Percentiles rank a stretch among this genome's conserved stretches.
These are phyloP conservation scores for Noctua fimbriata DNA, from an alignment of 2,888 invertebrate genomes.

Conservation along the genomic window DNA sequence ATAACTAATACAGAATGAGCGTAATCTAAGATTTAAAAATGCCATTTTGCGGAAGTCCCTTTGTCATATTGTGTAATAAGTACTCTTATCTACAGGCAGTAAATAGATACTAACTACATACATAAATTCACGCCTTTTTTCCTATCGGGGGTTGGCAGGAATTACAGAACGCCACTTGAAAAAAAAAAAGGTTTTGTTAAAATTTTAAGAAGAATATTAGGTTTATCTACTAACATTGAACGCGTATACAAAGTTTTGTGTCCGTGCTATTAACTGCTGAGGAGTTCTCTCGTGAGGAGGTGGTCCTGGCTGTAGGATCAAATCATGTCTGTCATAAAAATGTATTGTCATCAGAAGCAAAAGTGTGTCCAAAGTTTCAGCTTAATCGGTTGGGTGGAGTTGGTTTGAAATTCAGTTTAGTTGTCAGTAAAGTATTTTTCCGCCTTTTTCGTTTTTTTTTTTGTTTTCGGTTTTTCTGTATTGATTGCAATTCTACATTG, in stretches of 20 bases:
- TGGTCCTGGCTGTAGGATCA: background rate
- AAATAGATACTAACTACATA: background rate
- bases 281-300: background rate
- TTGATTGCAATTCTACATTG: no score
- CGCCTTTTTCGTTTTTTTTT: no score
- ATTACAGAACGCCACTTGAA: background rate
- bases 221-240: background rate
- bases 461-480: no score
- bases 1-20: background rate
- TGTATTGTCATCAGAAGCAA: background rate
- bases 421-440: background rate
- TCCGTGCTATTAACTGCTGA: background rate
- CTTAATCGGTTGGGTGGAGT: background rate
- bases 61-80: background rate
- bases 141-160: background rate
- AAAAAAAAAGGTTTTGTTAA: background rate
- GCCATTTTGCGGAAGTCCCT: background rate
- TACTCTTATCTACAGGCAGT: background rate
- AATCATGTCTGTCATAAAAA: background rate
- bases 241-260: background rate
- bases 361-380: background rate
- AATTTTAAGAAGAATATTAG: background rate
- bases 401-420: background rate
- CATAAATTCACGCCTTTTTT: background rate
- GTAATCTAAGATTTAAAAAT: background rate